Evolutionary conservation across 2,888 invertebrate genomes (phyloP), one percentile per base, ranked within the genome.

Genomic region (Eristalis tenax): DNA sequence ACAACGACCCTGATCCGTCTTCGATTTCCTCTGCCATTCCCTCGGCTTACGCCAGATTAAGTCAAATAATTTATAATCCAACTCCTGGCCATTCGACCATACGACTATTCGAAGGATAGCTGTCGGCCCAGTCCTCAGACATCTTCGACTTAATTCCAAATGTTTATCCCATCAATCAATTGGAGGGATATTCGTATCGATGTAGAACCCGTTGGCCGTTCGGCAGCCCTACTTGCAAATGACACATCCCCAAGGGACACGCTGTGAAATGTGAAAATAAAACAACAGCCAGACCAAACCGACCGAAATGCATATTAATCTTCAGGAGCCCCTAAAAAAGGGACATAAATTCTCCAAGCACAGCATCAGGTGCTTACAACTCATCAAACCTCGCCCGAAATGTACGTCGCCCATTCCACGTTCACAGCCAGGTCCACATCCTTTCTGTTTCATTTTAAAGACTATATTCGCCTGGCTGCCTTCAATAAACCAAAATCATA

Each of bases 401-500:
- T 40, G 63, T 83, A 6, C 50, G 10, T 63, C 40, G 57, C 59
- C 70, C 77, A 32, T 63, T 40, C 50, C 8, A 4, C 32, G 32
- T 32, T 32, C 32, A 6, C 32, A 32, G 32, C 32, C 32, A 32
- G 32, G 32, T 32, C 32, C 50, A 69, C 26, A 64, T 28, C 32
- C 18, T 75, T 68, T 64, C n/a, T 11, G 61, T 74, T 69, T 40
- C 18, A 64, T 64, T 73, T 83, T 68, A 65, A 79, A 68, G 79
- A 76, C 71, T 79, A 68, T 73, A 80, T 80, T 57, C 69, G 63
- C 71, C 69, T 76, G 76, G 68, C 43, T 57, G 71, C 83, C 80
- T 87, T 80, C 87, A 83, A 87, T 83, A 82, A 50, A 87, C 68
- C 79, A 77, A 83, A 87, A 80, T 87, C 83, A 83, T 87, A 87